Base-by-base conservation (phyloP, 2,113 vertebrate species). In the Triplophysa dalaica region DNA sequence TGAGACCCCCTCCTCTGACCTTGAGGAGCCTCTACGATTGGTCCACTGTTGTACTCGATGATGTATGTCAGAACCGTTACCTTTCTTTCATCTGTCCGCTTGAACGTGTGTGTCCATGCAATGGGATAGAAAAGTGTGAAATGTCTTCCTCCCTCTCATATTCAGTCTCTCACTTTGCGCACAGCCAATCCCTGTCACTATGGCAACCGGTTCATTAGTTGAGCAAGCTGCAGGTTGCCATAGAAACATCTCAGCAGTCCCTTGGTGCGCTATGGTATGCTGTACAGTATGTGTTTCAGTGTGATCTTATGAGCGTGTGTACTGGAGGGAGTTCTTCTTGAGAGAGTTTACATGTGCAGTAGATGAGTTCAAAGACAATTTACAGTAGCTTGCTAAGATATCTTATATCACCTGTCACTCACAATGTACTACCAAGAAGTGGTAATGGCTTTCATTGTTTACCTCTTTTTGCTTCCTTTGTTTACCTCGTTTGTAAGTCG, bases 141-240 rank as follows among this genome's bases (percentile, higher is more conserved):
- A 84, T 86, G 81, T 81, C 85, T 75, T 70, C 81, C 68, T 58
- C 75, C 84, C 66, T 82, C 52, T 87, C 89, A 88, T 85, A 83
- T 87, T 89, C 86, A 86, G 70, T 75, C 22, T 88, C 87, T 88
- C 83, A 72, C 50, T 88, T 83, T 76, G 52, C 63, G 70, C 91
- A 93, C 92, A 93, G 91, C 89, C 91, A 89, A 88, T 84, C 87
- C 43, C 81, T 19, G 86, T 93, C 84, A 4, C 89, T 87, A 88
- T 45, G 82, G 87, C 86, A 92, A 94, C 92, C 92, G 26, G 85
- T 89, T 92, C 92, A 93, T 93, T 92, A 91, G 87, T 79, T 77
- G 91, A 91, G 91, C 90, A 92, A 93, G 90, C 90, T 88, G 89
- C 92, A 90, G 89, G 92, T 94, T 94, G 89, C 92, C 89, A 91